A percentile compares a stretch with the other conserved stretches of the same genome.
phyloP scores from a whole-genome alignment of 2,888 invertebrate genomes.

The Achlya flavicornis region DNA sequence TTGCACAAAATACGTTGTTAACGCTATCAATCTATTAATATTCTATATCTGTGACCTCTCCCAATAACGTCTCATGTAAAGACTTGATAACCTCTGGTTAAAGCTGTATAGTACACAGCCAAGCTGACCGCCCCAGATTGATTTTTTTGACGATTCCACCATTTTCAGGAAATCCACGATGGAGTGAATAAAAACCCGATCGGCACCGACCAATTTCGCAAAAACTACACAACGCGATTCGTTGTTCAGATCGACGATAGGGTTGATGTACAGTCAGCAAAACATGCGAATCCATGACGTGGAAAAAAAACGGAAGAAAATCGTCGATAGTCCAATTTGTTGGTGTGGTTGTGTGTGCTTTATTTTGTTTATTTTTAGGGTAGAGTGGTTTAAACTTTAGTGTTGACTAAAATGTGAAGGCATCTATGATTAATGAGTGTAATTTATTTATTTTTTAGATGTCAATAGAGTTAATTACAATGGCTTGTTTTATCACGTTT shows the following conservation, averaged over 20 bases:
- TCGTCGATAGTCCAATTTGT: neutral
- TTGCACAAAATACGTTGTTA: no score
- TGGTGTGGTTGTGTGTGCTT: neutral
- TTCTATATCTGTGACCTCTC: no score
- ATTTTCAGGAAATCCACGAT: slow-evolving; percentile 61
- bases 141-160: slow-evolving; percentile 41
- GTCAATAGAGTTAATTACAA: no score
- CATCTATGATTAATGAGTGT: no score
- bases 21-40: no score
- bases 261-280: slow-evolving; percentile 58
- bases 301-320: neutral
- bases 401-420: no score
- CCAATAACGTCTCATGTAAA: no score
- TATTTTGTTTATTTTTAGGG: neutral
- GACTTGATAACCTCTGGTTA: neutral
- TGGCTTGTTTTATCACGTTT: no score
- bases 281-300: slow-evolving; percentile 16
- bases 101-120: no score
- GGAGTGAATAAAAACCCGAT: slow-evolving; percentile 70
- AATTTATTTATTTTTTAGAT: no score
- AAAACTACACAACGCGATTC: slow-evolving; percentile 83
- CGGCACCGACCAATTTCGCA: slow-evolving; percentile 78
- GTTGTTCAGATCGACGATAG: slow-evolving; percentile 79
- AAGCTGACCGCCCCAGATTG: slow-evolving; percentile 43
- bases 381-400: neutral